phyloP scores from a whole-genome alignment of 2,888 invertebrate species.

The Nycteola revayana region DNA sequence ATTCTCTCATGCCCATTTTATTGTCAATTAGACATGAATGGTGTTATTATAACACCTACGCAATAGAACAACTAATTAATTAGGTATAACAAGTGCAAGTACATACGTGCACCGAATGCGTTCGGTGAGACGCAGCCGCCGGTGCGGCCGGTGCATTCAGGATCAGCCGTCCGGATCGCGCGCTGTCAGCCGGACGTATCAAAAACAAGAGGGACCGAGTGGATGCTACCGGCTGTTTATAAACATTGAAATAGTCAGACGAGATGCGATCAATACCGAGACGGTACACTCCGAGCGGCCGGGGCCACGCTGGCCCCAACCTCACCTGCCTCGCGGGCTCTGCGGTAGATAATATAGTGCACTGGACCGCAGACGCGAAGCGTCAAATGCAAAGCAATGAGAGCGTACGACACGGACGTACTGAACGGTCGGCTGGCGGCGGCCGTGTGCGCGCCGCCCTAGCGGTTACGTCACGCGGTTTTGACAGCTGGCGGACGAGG shows the following conservation, averaged over 20 bases:
- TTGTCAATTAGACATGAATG: too few species aligned
- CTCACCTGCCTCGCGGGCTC: constrained; percentile 59
- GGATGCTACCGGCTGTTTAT: constrained; percentile 76
- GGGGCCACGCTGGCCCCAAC: constrained; percentile 58
- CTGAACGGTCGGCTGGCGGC: constrained; percentile 60
- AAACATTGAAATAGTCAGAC: constrained; percentile 69
- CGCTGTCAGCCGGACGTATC: constrained; percentile 51
- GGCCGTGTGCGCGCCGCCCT: constrained; percentile 67
- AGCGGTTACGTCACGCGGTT: constrained; percentile 64
- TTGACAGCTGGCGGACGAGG: constrained; percentile 60
- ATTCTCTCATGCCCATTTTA: too few species aligned
- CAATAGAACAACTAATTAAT: too few species aligned
- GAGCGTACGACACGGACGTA: constrained; percentile 53
- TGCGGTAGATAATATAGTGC: constrained; percentile 45
- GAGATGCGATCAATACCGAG: constrained; percentile 66
- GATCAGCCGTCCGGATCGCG: constrained; percentile 48
- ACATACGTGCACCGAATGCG: constrained; percentile 61
- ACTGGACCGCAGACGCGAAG: constrained; percentile 43
- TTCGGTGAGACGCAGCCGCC: constrained; percentile 37
- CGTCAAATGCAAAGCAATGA: constrained; percentile 41
- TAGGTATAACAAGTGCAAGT: constrained; percentile 46
- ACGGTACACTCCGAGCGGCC: constrained; percentile 47
- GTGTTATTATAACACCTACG: too few species aligned
- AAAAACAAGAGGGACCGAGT: constrained; percentile 65
- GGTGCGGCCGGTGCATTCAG: constrained; percentile 52